A percentile compares a stretch with the other conserved stretches of the same genome.
Conservation (phyloP, 2,113 vertebrate genomes). For the Siniperca knerii region DNA sequence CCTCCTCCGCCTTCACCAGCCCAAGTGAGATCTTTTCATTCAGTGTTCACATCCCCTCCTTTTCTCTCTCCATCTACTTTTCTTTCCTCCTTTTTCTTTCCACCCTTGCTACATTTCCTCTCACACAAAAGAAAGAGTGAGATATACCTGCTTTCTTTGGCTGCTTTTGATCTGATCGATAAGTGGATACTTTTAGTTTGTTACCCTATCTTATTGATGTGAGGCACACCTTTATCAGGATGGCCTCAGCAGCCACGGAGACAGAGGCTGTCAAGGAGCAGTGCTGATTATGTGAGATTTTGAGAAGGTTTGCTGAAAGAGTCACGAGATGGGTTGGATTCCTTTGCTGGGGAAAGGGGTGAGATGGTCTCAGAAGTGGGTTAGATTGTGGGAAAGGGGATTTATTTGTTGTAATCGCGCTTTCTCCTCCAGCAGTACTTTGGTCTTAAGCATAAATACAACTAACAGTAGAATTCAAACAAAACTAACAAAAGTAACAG, state of each 20-base stretch:
- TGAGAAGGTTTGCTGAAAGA: conserved; percentile 60
- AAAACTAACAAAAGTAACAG: neutral
- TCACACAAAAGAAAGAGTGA: conserved; percentile 32
- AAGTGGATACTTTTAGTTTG: conserved; percentile 60
- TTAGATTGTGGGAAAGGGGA: conserved; percentile 65
- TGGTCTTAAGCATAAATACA: conserved; percentile 26
- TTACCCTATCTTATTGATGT: conserved; percentile 49
- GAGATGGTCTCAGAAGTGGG: conserved; percentile 51
- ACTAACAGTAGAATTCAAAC: conserved; percentile 25
- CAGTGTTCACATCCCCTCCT: neutral
- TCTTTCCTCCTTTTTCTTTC: neutral
- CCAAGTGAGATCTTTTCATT: conserved; percentile 44
- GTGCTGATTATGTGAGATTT: conserved; percentile 71
- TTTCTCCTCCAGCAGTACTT: conserved; percentile 26
- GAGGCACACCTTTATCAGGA: conserved; percentile 49
- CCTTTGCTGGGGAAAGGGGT: conserved; percentile 52
- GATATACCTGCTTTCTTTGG: conserved; percentile 40
- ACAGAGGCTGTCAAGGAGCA: conserved; percentile 43
- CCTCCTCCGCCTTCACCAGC: conserved; percentile 25
- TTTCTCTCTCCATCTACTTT: neutral
- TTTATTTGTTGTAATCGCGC: conserved; percentile 63
- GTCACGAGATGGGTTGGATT: conserved; percentile 67
- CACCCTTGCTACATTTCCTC: conserved; percentile 32
- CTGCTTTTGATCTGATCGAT: conserved; percentile 69
- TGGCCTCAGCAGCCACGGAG: conserved; percentile 27